Percentiles rank a stretch among this genome's conserved stretches.
Conservation (phyloP, 2,888 invertebrate species). For the Agrotis exclamationis region DNA sequence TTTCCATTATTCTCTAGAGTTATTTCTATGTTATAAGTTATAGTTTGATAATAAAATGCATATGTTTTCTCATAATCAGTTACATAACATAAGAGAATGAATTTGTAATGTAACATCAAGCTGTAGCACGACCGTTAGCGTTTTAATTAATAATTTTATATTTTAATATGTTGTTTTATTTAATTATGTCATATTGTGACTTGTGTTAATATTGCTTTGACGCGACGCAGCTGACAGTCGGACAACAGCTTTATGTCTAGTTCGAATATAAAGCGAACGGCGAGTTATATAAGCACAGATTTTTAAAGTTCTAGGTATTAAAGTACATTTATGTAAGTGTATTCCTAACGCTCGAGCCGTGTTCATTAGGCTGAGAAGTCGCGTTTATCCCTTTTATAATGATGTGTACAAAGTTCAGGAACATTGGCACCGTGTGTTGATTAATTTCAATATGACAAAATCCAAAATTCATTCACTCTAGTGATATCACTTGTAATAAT, state of each 20-base stretch:
- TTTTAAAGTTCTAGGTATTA: constrained; percentile 54
- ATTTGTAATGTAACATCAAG: constrained; percentile 50
- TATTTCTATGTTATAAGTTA: constrained; percentile 63
- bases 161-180: constrained; percentile 43
- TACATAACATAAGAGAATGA: constrained; percentile 52
- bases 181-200: constrained; percentile 40
- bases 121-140: constrained; percentile 51
- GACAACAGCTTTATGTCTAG: constrained; percentile 46
- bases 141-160: constrained; percentile 39
- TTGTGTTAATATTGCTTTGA: constrained; percentile 43
- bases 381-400: constrained; percentile 49
- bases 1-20: constrained; percentile 65
- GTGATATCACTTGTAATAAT: constrained; percentile 66
- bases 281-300: constrained; percentile 38
- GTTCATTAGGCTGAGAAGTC: constrained; percentile 40
- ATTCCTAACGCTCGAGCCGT: constrained; percentile 64
- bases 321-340: constrained; percentile 67
- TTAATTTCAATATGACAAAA: constrained; percentile 44
- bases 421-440: constrained; percentile 51
- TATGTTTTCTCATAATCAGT: constrained; percentile 59
- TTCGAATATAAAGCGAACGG: constrained; percentile 42
- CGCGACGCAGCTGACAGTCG: constrained; percentile 42
- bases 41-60: constrained; percentile 61
- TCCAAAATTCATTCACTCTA: constrained; percentile 60
- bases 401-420: constrained; percentile 67